Conservation (phyloP, 2,797 vertebrate species). For the Lophotriccus pileatus region DNA sequence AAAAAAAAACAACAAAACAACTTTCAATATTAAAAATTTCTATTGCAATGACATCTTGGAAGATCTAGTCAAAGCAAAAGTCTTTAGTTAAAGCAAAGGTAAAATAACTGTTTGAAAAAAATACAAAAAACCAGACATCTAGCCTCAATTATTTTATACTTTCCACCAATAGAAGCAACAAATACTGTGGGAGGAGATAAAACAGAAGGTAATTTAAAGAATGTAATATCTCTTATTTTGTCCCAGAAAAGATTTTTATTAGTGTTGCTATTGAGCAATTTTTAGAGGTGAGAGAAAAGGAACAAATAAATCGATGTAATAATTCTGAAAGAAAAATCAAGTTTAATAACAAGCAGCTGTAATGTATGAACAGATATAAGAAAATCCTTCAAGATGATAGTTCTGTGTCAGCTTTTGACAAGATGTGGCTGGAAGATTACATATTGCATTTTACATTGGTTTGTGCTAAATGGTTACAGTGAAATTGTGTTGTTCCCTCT, state of each 20-base stretch:
- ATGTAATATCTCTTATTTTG: background rate
- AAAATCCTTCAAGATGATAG: background rate
- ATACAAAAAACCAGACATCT: background rate
- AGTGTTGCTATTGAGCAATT: constrained; percentile 16
- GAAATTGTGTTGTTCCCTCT: background rate
- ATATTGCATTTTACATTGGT: background rate
- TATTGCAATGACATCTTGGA: background rate
- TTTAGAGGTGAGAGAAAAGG: constrained; percentile 27
- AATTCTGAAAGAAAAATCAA: constrained; percentile 32
- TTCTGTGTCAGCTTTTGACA: constrained; percentile 14
- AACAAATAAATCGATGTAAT: constrained; percentile 14
- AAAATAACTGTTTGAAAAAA: background rate
- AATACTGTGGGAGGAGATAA: background rate
- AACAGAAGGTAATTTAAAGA: constrained; percentile 6
- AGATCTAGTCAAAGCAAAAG: background rate
- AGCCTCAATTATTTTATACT: background rate
- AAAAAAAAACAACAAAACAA: background rate
- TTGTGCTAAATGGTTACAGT: background rate
- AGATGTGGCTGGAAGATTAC: background rate
- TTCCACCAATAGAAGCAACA: background rate
- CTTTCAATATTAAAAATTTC: background rate
- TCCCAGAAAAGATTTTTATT: constrained; percentile 38
- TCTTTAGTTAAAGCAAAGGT: background rate
- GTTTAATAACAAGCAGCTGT: constrained; percentile 25
- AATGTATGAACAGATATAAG: background rate